Base-by-base conservation (phyloP, 2,797 vertebrate genomes). In the Lepus townsendii region DNA sequence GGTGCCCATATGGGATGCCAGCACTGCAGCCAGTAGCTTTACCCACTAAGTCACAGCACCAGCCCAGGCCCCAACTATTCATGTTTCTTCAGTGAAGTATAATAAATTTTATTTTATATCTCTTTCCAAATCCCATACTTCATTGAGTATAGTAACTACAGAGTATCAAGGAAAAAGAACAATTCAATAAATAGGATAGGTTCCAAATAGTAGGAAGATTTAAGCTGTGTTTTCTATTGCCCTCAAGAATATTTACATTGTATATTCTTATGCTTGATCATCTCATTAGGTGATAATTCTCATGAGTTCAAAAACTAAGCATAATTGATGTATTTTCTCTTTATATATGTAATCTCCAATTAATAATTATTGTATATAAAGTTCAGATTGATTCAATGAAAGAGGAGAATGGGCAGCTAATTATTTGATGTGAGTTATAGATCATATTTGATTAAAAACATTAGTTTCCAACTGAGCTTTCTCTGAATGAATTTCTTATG, bases 401-500 rank as follows among this genome's bases (percentile, higher is more conserved):
- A 91, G 4, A 62, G 12, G 17, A 63, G 1, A 19, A 76, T 69
- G 2, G 3, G 3, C 3, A 16, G 9, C 4, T 85, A 52, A 52
- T 83, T 38, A 83, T 83, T 93, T 93, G 50, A 78, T 54, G 85
- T 84, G 27, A 83, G 16, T 24, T 85, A 63, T 83, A 71, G 3
- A 1, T 84, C 20, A 84, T 66, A 60, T 30, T 7, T 94, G n/a
- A 10, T 95, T 69, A 60, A 89, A 90, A 82, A 50, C 54, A 35
- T 30, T 35, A 57, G 32, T 71, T 93, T 50, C 2, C 22, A 27
- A 66, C 7, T n/a, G 19, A 5, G 13, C 12, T 78, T 10, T 1
- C 13, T 90, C 77, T 94, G 52, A 19, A 72, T 82, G 9, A 42
- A 60, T 90, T 92, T 96, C 50, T 84, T 82, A 82, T 47, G 20